Base-by-base conservation (phyloP, 2,113 vertebrate genomes). In the Onychorhynchus coronatus region DNA sequence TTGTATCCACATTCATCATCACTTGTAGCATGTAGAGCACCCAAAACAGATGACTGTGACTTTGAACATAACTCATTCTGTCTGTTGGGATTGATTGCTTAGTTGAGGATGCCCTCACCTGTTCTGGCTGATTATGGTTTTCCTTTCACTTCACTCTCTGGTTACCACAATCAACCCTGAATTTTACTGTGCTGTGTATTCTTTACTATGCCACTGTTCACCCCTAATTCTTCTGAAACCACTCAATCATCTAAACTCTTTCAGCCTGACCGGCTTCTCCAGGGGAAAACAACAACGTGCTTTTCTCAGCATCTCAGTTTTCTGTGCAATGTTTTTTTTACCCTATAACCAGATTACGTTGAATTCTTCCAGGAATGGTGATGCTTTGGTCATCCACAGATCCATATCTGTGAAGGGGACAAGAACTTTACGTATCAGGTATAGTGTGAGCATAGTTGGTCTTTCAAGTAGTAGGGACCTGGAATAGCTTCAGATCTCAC, bases 201-300 rank as follows among this genome's bases (percentile, higher is more conserved):
- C 33, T 76, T 75, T 37, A 11, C 14, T 50, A 67, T 14, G 8
- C 3, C 13, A 41, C 9, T 42, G 2, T 16, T 85, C 0, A 3
- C 4, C 28, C 25, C n/a, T 73, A 65, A 14, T 31, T 31, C 6
- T 62, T 89, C 27, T 14, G 35, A 81, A 85, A 66, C 6, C 33
- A 56, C 28, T 46, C n/a, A 70, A n/a, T 39, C 27, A 19, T 5
- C 31, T 35, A 27, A 89, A 53, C 10, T 20, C 42, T 55, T 71
- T 55, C 62, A 63, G 8, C 22, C 28, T 52, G 16, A 73, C 14
- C 35, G 33, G 2, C 30, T 76, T 73, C 33, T 27, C 27, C 12
- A 39, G 7, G 24, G 6, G 18, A 30, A 13, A 39, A 44, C 4
- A 30, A 16, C 3, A 5, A 50, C 0, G 1, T 31, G 9, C 3